These are phyloP conservation scores for Apostichopus californicus DNA, from an alignment of 35 echinoderm and acorn worm species.

Conservation along the genomic window DNA sequence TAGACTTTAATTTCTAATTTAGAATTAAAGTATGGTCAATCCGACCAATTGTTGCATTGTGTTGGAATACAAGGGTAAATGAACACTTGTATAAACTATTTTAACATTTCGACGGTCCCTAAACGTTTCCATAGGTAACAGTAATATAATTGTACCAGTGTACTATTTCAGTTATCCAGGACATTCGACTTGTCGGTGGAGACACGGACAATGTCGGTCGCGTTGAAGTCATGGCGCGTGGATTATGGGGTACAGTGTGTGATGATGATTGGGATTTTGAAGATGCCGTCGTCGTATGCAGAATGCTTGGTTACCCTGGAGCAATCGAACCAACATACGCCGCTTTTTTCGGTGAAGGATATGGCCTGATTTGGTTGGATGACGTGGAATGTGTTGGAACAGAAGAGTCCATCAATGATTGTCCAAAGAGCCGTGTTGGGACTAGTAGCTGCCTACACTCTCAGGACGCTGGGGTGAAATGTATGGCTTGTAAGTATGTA, in stretches of 20 bases:
- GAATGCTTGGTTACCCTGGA: slow-evolving; percentile 37
- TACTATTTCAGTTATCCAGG: too few relatives aligned
- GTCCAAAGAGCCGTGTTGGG: background rate
- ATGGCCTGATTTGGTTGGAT: slow-evolving; percentile 47
- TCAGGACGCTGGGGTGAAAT: slow-evolving; percentile 49
- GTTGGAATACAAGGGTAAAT: too few relatives aligned
- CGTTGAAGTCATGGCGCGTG: slow-evolving; percentile 11
- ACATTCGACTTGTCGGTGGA: slow-evolving; percentile 36
- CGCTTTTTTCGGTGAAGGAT: slow-evolving; percentile 28
- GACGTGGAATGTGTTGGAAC: slow-evolving; percentile 25
- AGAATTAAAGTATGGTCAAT: too few relatives aligned
- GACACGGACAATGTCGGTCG: slow-evolving; percentile 1
- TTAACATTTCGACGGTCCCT: too few relatives aligned
- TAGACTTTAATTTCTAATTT: too few relatives aligned
- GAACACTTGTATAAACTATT: too few relatives aligned
- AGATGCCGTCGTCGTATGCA: slow-evolving; percentile 28
- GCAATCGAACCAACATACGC: background rate
- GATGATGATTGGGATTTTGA: slow-evolving; percentile 49
- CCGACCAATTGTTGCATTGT: too few relatives aligned
- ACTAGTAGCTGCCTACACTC: slow-evolving; percentile 27
- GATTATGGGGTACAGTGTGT: slow-evolving; percentile 54
- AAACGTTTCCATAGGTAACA: too few relatives aligned
- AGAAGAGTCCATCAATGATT: background rate
- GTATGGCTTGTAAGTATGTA: too few relatives aligned
- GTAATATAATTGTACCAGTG: too few relatives aligned